phyloP scores from a whole-genome alignment of 2,888 invertebrate species.

The Protodeltote pygarga region DNA sequence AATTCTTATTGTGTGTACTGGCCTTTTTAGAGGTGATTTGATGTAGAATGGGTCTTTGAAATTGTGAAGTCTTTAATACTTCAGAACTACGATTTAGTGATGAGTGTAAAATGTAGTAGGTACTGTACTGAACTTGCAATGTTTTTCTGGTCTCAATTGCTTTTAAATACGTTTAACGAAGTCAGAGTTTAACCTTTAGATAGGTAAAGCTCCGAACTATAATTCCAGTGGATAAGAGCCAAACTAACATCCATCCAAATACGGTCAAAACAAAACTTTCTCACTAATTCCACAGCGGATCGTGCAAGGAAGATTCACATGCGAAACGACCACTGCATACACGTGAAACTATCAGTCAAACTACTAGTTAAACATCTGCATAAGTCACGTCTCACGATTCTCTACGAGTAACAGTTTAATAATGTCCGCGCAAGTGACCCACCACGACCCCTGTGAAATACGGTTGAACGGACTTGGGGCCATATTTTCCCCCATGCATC shows the following conservation, averaged over 20 bases:
- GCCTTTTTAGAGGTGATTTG: slow-evolving; percentile 36
- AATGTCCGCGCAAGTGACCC: slow-evolving; percentile 83
- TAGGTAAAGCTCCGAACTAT: slow-evolving; percentile 6
- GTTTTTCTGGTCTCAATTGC: no score
- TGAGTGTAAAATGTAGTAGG: no score
- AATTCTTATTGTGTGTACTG: slow-evolving; percentile 55
- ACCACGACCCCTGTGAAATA: slow-evolving; percentile 81
- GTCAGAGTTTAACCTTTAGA: neutral
- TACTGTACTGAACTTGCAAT: no score
- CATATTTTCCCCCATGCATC: slow-evolving; percentile 85
- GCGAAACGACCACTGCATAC: slow-evolving; percentile 80
- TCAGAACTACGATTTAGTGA: no score
- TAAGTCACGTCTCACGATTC: slow-evolving; percentile 85
- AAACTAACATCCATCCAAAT: slow-evolving; percentile 50
- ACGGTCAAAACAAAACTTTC: slow-evolving; percentile 68
- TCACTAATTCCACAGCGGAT: slow-evolving; percentile 76
- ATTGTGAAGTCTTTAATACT: no score
- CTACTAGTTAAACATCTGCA: slow-evolving; percentile 84
- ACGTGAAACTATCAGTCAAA: slow-evolving; percentile 85
- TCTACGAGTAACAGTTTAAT: slow-evolving; percentile 84
- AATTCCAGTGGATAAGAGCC: slow-evolving; percentile 8
- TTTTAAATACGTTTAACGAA: no score
- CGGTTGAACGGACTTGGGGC: slow-evolving; percentile 82
- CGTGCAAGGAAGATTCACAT: slow-evolving; percentile 82
- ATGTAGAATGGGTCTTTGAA: no score